Evolutionary conservation across 2,797 vertebrate genomes (phyloP), one percentile per base, ranked within the genome.

Genomic region (Micromesistius poutassou): DNA sequence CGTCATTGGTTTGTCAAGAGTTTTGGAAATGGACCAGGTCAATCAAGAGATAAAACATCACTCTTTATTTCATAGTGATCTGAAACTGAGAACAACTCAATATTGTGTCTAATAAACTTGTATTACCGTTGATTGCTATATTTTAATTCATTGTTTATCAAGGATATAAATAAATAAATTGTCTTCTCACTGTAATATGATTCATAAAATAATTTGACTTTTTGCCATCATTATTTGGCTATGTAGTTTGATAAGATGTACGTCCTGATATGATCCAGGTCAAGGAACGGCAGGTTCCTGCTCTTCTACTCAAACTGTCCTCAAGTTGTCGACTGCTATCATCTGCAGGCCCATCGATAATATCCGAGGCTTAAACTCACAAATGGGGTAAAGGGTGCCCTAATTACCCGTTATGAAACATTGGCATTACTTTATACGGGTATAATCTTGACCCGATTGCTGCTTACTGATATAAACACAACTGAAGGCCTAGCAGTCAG

Each of bases 321-420:
- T 30, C 68, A 50, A 84, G 80, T 76, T 76, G 82, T 40, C 75
- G 22, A n/a, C 22, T 25, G 1, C 19, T n/a, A 35, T 35, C 33
- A 55, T n/a, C 50, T 55, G 50, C 50, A n/a, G 50, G 42, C 14
- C 13, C 4, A 46, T 13, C 14, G 12, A 46, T 14, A 55, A 55
- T 19, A 55, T 55, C 42, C 12, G 22, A n/a, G 2, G 4, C 22
- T 62, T n/a, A 6, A n/a, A 6, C 8, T 62, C 55, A n/a, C 22
- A 5, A n/a, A 62, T 62, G 55, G 55, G 55, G 25, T 62, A 62
- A n/a, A 62, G 55, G 22, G 6, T 62, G 5, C 6, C 19, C 22
- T 19, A 19, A 22, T 5, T 55, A 62, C 55, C 8, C 22, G n/a
- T n/a, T 7, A n/a, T 62, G 22, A 62, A 25, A 2, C 22, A 62